Conservation (phyloP, 1,140 invertebrate genomes). For the Orius laevigatus region DNA sequence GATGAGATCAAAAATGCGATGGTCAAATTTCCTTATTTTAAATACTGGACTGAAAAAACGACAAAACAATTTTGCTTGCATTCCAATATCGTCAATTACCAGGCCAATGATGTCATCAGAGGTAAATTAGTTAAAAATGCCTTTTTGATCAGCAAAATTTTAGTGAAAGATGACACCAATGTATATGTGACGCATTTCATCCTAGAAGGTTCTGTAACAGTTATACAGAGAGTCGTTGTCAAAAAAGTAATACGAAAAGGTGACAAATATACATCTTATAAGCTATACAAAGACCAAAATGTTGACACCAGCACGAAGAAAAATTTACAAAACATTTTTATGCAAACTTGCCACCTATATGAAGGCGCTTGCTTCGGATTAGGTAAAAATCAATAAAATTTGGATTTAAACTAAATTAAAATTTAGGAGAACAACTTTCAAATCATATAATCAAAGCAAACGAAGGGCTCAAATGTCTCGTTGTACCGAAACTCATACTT, state of each 20-base stretch:
- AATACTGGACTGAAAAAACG: slow-evolving; percentile 10
- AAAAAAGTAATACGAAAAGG: not conserved
- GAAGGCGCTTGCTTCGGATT: slow-evolving; percentile 12
- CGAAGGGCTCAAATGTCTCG: slow-evolving; percentile 8
- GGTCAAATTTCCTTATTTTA: slow-evolving; percentile 14
- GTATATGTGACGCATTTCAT: slow-evolving; percentile 12
- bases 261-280: not conserved
- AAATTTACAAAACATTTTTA: slow-evolving; percentile 5
- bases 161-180: slow-evolving; percentile 13
- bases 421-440: slow-evolving; percentile 7
- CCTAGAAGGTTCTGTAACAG: slow-evolving; percentile 7
- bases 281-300: slow-evolving; percentile 1
- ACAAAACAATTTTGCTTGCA: slow-evolving; percentile 12
- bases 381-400: not conserved
- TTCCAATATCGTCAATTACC: slow-evolving; percentile 6
- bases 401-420: not conserved
- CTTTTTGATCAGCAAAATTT: not conserved
- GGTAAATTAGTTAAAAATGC: not conserved
- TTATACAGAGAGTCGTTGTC: slow-evolving; percentile 6
- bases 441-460: slow-evolving; percentile 9
- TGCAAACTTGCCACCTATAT: slow-evolving; percentile 9
- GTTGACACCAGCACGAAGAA: not conserved
- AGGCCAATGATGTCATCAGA: slow-evolving; percentile 8
- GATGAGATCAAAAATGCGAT: slow-evolving; percentile 10
- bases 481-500: slow-evolving; percentile 10